These are phyloP conservation scores for Suricata suricatta DNA, from an alignment of 2,113 vertebrate species.

Conservation along the genomic window DNA sequence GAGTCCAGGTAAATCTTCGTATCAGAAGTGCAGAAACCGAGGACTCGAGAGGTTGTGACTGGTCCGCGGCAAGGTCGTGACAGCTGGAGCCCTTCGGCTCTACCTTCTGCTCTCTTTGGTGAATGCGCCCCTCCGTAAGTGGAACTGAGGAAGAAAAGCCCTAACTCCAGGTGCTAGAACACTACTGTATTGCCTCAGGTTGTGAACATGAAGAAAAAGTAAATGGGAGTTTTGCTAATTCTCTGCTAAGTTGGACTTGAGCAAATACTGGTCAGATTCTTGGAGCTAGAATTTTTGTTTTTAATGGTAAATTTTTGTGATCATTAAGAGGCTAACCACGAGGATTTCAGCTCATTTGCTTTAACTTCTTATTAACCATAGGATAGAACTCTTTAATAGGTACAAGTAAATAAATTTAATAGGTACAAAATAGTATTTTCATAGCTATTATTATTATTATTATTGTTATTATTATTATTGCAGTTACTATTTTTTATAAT, in stretches of 20 bases:
- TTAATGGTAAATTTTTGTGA: not conserved
- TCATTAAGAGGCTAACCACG: not conserved
- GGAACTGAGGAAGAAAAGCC: not conserved
- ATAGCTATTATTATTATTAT: not conserved
- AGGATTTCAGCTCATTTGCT: not conserved
- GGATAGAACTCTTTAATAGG: conserved; percentile 40
- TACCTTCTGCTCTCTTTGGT: not conserved
- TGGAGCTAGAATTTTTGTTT: not conserved
- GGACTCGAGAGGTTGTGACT: not conserved
- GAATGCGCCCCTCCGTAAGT: accelerated
- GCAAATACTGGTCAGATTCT: not conserved
- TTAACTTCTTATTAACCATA: conserved; percentile 58
- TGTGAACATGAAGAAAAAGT: not conserved
- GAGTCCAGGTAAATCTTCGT: not conserved
- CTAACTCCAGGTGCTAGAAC: not conserved
- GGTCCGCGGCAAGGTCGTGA: not conserved
- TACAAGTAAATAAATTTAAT: not conserved
- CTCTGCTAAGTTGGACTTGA: not conserved
- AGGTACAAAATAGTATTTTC: conserved; percentile 45
- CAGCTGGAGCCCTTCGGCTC: not conserved
- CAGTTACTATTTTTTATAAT: conserved; percentile 68
- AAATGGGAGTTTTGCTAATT: not conserved
- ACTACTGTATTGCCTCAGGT: not conserved
- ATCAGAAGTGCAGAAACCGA: not conserved
- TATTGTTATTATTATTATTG: not conserved